Evolutionary conservation across 2,113 vertebrate genomes (phyloP).

Genomic region (Regulus satrapa): DNA sequence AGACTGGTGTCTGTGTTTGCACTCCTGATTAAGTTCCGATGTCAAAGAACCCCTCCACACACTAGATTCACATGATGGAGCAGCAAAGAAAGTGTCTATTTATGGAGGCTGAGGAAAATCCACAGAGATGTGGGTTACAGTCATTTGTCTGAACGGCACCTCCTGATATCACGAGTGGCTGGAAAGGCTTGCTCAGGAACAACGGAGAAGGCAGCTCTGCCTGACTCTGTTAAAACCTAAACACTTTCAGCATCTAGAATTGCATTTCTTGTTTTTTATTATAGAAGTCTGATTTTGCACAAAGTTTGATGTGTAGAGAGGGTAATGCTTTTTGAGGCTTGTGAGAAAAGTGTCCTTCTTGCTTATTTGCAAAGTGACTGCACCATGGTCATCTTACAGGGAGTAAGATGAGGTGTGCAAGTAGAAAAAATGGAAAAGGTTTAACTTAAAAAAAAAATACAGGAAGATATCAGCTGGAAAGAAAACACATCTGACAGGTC

Average conservation of each 20-base stretch:
- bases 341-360: not conserved
- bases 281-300: not conserved
- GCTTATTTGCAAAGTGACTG: not conserved
- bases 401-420: not conserved
- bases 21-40: not conserved
- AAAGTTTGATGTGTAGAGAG: not conserved
- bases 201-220: not conserved
- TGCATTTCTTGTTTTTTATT: not conserved
- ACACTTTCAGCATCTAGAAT: not conserved
- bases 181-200: not conserved
- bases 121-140: not conserved
- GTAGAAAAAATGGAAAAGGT: not conserved
- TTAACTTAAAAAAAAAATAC: not conserved
- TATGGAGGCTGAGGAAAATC: not conserved
- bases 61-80: constrained; percentile 19
- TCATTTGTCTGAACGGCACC: not conserved
- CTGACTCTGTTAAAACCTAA: not conserved
- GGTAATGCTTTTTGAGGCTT: not conserved
- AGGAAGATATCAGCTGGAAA: not conserved
- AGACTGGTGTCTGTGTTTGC: not conserved
- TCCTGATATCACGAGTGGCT: constrained; percentile 24
- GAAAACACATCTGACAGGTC: not conserved
- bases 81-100: constrained; percentile 34
- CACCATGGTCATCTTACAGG: not conserved
- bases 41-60: not conserved